Conservation (phyloP, 2,113 vertebrate genomes). For the Ondatra zibethicus region DNA sequence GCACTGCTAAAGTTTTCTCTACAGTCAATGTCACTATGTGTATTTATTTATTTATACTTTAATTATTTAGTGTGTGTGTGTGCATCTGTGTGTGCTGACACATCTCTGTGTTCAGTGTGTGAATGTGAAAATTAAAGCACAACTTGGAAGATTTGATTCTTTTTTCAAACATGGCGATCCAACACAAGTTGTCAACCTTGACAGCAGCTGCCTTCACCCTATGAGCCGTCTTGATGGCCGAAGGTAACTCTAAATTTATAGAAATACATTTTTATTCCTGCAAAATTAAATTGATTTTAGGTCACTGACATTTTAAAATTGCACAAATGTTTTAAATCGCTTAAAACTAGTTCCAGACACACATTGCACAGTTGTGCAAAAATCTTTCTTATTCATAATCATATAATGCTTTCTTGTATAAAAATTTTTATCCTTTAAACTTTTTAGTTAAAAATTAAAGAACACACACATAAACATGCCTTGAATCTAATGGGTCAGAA, state of each 20-base stretch:
- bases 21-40: no score
- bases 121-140: not conserved
- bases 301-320: not conserved
- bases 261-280: not conserved
- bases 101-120: not conserved
- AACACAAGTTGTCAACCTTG: not conserved
- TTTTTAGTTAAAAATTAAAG: not conserved
- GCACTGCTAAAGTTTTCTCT: rapidly evolving
- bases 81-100: no score
- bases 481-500: not conserved
- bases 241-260: not conserved
- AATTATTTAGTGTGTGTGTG: not conserved
- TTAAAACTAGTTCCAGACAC: not conserved
- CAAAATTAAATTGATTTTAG: not conserved
- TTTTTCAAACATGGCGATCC: not conserved
- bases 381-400: not conserved
- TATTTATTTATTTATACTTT: not conserved
- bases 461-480: no score
- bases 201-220: no score
- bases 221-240: no score
- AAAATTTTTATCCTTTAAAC: not conserved
- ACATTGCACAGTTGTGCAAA: not conserved
- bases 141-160: not conserved
- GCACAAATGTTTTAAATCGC: not conserved
- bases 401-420: not conserved